Base-by-base conservation (phyloP, 2,797 vertebrate genomes). In the Orientallactaga sibirica region DNA sequence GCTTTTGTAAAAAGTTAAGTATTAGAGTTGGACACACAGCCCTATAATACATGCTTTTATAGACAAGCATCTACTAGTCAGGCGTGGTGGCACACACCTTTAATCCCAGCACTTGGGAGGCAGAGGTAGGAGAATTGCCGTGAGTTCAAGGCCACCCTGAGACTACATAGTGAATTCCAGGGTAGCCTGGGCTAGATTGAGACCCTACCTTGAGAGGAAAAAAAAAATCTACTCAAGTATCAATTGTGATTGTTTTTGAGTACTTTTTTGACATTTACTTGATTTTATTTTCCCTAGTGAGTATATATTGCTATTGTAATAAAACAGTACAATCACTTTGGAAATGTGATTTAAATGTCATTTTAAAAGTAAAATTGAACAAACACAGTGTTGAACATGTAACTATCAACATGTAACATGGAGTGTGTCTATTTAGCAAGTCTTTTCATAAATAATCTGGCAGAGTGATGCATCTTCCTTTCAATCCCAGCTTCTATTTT, bases 331-430 rank as follows among this genome's bases (percentile, higher is more conserved):
- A 83, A 61, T 92, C 29, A 68, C n/a, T 64, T 52, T 88, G 67
- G 37, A 33, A 61, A 86, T 37, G 33, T 37, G 33, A 37, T 37
- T 37, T 37, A 33, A 3, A 27, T 22, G n/a, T 67, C 41, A 74
- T 87, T 64, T 95, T 81, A 81, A 93, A 94, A 93, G 86, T 84
- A 29, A 94, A 90, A 89, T 52, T 73, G 75, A 87, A 41, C n/a
- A 55, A 79, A 70, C 43, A 92, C 11, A 74, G 33, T 64, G 25
- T 74, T 37, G 12, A 86, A 81, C 25, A 77, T 20, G 25, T 55
- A 89, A 22, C 41, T 64, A 4, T 73, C 7, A 3, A 58, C 29
- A 18, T 78, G 24, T 91, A 48, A 75, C 41, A 16, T 82, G 5
- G 82, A 27, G 27, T 1, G 1, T 92, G 43, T 10, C 4, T 58